Percentiles rank a stretch among this genome's conserved stretches.
These are phyloP conservation scores for Neogobius melanostomus DNA, from an alignment of 2,113 vertebrate species.

Conservation along the genomic window DNA sequence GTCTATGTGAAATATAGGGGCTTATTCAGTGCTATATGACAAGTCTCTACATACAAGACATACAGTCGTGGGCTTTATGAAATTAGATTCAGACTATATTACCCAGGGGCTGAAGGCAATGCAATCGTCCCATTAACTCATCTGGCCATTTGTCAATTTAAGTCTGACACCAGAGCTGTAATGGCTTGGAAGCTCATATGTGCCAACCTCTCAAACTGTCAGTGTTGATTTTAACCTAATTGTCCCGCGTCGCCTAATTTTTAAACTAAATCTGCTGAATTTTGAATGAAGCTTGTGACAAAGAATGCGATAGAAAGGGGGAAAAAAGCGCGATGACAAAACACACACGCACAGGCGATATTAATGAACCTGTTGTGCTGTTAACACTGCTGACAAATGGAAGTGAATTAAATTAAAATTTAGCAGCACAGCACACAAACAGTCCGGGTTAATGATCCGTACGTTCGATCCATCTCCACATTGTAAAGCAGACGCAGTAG, in stretches of 20 bases:
- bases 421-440: conserved; percentile 32
- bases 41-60: background rate
- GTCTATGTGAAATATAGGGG: too few species aligned
- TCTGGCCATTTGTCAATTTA: background rate
- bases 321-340: background rate
- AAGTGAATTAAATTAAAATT: conserved; percentile 32
- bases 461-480: conserved; percentile 18
- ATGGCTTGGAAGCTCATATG: background rate
- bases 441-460: conserved; percentile 40
- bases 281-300: background rate
- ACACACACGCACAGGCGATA: background rate
- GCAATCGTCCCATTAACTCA: background rate
- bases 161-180: background rate
- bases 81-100: background rate
- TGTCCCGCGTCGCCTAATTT: background rate
- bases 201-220: background rate
- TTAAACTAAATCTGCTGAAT: background rate
- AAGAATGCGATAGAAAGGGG: background rate
- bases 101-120: background rate
- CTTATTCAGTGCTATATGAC: background rate
- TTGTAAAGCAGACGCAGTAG: background rate
- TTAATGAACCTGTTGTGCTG: background rate
- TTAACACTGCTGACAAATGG: conserved; percentile 19
- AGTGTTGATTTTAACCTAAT: background rate
- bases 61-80: background rate